phyloP scores from a whole-genome alignment of 64 coral and sea anemone genomes.

The Porites lutea region DNA sequence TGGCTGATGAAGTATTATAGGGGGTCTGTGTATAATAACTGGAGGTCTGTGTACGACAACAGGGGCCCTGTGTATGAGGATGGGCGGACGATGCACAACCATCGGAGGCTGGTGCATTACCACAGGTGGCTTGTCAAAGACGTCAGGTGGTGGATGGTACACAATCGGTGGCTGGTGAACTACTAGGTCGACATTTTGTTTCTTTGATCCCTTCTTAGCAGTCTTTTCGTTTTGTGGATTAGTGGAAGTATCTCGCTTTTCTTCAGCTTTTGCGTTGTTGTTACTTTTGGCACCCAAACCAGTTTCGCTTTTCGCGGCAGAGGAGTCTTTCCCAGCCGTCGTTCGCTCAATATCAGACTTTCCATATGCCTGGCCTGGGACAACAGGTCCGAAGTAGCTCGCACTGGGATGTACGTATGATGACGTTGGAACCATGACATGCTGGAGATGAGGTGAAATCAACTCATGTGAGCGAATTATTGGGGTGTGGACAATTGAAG shows the following conservation, averaged over 20 bases:
- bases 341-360: conserved; percentile 33
- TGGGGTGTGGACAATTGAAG: conserved; percentile 62
- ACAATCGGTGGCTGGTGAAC: conserved; percentile 54
- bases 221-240: not conserved
- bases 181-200: conserved; percentile 26
- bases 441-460: conserved; percentile 33
- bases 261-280: not conserved
- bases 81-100: conserved; percentile 69
- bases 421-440: conserved; percentile 55
- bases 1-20: conserved; percentile 73
- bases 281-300: not conserved
- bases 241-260: not conserved
- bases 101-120: conserved; percentile 69
- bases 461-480: conserved; percentile 71
- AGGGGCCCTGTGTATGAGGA: conserved; percentile 68
- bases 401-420: conserved; percentile 40
- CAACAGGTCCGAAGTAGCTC: conserved; percentile 45
- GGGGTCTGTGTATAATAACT: conserved; percentile 72
- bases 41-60: conserved; percentile 72
- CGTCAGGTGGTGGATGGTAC: conserved; percentile 54
- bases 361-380: conserved; percentile 14
- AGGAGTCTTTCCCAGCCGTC: not conserved
- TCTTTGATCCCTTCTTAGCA: conserved; percentile 15
- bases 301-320: not conserved
- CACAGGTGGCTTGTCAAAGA: conserved; percentile 70